These are phyloP conservation scores for Ondatra zibethicus DNA, from an alignment of 2,113 vertebrate species.

Conservation along the genomic window DNA sequence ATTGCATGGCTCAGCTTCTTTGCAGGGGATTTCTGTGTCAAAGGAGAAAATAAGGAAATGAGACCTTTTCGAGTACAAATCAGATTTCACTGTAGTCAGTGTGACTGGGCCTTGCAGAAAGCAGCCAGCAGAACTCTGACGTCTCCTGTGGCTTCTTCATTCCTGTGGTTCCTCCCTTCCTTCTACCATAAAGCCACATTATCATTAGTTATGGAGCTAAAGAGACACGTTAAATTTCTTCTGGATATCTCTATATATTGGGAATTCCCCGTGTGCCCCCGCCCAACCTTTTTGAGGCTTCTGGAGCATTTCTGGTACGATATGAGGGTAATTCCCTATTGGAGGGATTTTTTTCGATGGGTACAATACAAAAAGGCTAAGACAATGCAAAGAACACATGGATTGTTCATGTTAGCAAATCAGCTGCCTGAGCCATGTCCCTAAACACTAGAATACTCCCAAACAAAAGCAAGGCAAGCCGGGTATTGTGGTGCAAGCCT, in stretches of 20 bases:
- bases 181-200: background rate
- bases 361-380: slow-evolving; percentile 24
- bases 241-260: background rate
- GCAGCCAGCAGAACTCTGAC: background rate
- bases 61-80: slow-evolving; percentile 23
- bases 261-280: background rate
- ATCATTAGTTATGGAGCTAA: background rate
- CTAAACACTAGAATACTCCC: slow-evolving; percentile 20
- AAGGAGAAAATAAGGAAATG: slow-evolving; percentile 70
- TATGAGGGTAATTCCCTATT: background rate
- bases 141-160: background rate
- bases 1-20: slow-evolving; percentile 99
- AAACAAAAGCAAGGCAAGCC: background rate
- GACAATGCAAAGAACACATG: background rate
- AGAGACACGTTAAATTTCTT: background rate
- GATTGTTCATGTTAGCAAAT: slow-evolving; percentile 14
- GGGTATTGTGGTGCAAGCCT: background rate
- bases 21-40: slow-evolving; percentile 96
- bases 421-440: background rate
- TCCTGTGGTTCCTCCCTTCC: background rate
- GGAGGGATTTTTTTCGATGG: background rate
- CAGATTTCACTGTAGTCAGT: background rate
- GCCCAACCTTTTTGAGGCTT: background rate
- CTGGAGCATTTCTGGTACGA: slow-evolving; percentile 29
- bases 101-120: background rate